Percentiles rank a stretch among this genome's conserved stretches.
Conservation (phyloP, 2,113 vertebrate species). For the Ovis aries region ARS-UI_Ramb_v3.0 NC_056055.1:215036001-215036500, state of each 20-base stretch:
- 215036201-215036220: neutral
- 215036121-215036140: neutral
- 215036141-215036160: neutral
- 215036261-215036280: neutral
- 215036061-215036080: neutral
- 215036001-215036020: neutral
- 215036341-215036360: neutral
- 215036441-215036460: neutral
- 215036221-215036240: neutral
- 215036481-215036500: neutral
- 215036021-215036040: neutral
- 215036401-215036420: neutral
- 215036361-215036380: neutral
- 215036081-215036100: neutral
- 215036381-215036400: neutral
- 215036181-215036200: neutral
- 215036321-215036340: neutral
- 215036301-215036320: neutral
- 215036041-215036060: neutral
- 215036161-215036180: neutral
- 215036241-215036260: neutral
- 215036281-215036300: neutral
- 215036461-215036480: neutral
- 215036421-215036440: neutral
- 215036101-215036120: neutral